These are phyloP conservation scores for Spilosoma lubricipeda DNA, from an alignment of 2,888 invertebrate species.

Conservation along the genomic window DNA sequence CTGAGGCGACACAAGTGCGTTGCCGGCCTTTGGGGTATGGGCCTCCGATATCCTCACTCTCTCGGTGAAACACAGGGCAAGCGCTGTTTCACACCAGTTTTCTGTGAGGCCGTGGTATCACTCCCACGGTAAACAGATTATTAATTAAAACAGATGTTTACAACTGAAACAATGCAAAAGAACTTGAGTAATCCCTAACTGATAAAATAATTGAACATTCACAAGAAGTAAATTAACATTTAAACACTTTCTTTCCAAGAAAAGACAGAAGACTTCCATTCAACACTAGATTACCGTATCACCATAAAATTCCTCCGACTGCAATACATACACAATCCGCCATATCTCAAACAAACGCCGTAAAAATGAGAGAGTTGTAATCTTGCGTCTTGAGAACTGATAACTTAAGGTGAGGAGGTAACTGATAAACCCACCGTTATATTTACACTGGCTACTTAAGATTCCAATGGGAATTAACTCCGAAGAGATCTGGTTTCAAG, in stretches of 20 bases:
- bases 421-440: conserved; percentile 49
- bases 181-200: neutral
- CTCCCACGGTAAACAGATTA: too few relatives aligned
- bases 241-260: neutral
- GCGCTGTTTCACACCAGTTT: too few relatives aligned
- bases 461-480: conserved; percentile 45
- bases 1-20: too few relatives aligned
- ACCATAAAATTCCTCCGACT: neutral
- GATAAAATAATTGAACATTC: neutral
- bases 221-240: neutral
- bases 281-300: neutral
- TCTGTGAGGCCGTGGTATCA: too few relatives aligned
- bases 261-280: neutral
- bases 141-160: neutral
- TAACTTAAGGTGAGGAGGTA: conserved; percentile 50
- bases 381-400: conserved; percentile 42
- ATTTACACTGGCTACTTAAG: conserved; percentile 42
- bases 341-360: conserved; percentile 37
- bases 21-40: too few relatives aligned
- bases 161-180: neutral
- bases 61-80: too few relatives aligned
- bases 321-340: conserved; percentile 6
- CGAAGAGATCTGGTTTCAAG: conserved; percentile 40
- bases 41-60: too few relatives aligned
- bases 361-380: conserved; percentile 44